Percentiles rank a stretch among this genome's conserved stretches.
Evolutionary conservation across 2,113 vertebrate genomes (phyloP).

Genomic region (Leptobrachium ailaonicum): DNA sequence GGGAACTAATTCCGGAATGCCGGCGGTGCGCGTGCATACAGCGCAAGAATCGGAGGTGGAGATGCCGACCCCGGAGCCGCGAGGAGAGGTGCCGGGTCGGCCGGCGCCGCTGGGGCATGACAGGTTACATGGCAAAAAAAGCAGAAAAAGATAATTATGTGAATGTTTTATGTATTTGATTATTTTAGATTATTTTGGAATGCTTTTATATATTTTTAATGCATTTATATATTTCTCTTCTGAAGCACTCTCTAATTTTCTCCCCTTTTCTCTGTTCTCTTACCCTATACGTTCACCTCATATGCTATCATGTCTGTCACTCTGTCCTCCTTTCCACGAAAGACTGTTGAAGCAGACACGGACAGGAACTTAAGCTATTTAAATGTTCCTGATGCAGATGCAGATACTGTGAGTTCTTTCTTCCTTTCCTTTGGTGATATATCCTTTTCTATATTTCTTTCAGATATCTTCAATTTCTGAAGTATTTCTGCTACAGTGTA

Average conservation of each 20-base stretch:
- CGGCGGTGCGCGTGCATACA: no score
- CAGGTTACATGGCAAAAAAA: background rate
- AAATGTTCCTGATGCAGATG: slow-evolving; percentile 91
- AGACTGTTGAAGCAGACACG: slow-evolving; percentile 82
- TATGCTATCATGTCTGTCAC: slow-evolving; percentile 54
- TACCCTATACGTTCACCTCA: slow-evolving; percentile 55
- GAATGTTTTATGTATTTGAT: background rate
- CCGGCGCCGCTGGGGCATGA: no score
- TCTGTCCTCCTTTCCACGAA: slow-evolving; percentile 56
- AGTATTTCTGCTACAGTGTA: no score
- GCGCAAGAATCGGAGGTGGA: no score
- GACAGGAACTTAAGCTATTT: slow-evolving; percentile 89
- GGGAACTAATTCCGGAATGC: no score
- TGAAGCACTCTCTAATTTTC: background rate
- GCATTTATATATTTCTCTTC: background rate
- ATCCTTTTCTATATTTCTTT: background rate
- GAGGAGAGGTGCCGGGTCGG: no score
- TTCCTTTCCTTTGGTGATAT: slow-evolving; percentile 18
- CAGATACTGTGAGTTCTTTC: slow-evolving; percentile 91
- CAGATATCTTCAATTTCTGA: no score
- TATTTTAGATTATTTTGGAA: background rate
- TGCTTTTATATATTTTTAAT: background rate
- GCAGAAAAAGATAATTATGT: slow-evolving; percentile 1
- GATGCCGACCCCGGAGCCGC: no score
- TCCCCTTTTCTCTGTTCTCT: slow-evolving; percentile 51